A percentile compares a stretch with the other conserved stretches of the same genome.
phyloP scores from a whole-genome alignment of 1,140 invertebrate species.

The Lerema accius region DNA sequence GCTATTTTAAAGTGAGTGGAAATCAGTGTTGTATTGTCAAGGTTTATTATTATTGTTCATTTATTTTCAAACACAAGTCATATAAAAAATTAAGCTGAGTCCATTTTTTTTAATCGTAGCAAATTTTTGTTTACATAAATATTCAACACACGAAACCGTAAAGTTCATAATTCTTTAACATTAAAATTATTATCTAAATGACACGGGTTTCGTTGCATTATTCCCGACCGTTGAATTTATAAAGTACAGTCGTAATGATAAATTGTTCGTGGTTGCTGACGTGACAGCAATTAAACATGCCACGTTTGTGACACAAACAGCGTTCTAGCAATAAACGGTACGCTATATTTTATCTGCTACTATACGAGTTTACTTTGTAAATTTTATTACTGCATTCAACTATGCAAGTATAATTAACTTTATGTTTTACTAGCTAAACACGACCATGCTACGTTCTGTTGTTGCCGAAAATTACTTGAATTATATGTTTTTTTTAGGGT shows the following conservation, averaged over 20 bases:
- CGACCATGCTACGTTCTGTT: no score
- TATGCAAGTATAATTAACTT: not conserved
- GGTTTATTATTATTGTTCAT: no score
- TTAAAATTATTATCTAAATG: not conserved
- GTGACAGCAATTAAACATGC: conserved; percentile 34
- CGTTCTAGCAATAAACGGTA: conserved; percentile 24
- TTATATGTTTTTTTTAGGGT: no score
- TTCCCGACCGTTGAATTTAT: conserved; percentile 15
- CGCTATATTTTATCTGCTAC: conserved; percentile 14
- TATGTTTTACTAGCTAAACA: no score
- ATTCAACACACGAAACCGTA: no score
- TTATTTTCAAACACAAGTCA: no score
- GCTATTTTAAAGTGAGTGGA: no score
- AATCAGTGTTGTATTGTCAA: no score
- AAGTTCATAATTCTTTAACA: not conserved
- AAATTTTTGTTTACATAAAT: no score
- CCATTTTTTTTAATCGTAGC: no score
- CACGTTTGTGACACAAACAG: conserved; percentile 27
- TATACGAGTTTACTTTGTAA: conserved; percentile 2
- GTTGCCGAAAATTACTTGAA: no score
- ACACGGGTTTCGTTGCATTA: not conserved
- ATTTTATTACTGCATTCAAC: not conserved
- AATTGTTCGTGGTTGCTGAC: conserved; percentile 30
- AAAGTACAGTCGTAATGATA: conserved; percentile 24
- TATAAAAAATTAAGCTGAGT: no score